Percentiles rank a stretch among this genome's conserved stretches.
Conservation (phyloP, 30 jellyfish, hydroid and myxozoan species). For the Nemopilema nomurai region DNA sequence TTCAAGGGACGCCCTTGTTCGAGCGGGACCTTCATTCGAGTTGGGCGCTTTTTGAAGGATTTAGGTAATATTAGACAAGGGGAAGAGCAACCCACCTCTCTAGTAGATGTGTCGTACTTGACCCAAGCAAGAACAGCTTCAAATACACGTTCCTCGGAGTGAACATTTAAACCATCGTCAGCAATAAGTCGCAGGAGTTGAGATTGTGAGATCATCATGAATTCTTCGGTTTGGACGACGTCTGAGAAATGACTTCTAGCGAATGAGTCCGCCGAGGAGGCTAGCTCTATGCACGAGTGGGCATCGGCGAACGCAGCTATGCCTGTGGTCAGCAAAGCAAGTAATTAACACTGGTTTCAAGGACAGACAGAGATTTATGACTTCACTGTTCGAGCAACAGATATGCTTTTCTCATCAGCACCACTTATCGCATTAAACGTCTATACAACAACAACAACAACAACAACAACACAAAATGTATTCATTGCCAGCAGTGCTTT, state of each 20-base stretch:
- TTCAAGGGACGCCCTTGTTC: no score
- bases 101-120: conserved; percentile 59
- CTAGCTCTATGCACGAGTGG: conserved; percentile 83
- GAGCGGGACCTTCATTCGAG: background rate
- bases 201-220: conserved; percentile 72
- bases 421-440: no score
- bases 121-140: conserved; percentile 97
- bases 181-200: conserved; percentile 74
- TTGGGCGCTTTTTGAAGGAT: background rate
- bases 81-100: conserved; percentile 91
- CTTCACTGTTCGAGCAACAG: no score
- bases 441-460: no score
- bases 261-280: conserved; percentile 81
- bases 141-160: conserved; percentile 95
- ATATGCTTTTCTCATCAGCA: no score
- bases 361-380: background rate
- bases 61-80: no score
- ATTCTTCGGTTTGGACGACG: conserved; percentile 92
- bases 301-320: conserved; percentile 96
- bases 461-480: no score
- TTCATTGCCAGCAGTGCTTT: no score
- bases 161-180: conserved; percentile 89
- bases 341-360: background rate
- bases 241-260: conserved; percentile 93
- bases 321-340: conserved; percentile 44